phyloP scores from a whole-genome alignment of 2,113 vertebrate species.

The Xenopus borealis region DNA sequence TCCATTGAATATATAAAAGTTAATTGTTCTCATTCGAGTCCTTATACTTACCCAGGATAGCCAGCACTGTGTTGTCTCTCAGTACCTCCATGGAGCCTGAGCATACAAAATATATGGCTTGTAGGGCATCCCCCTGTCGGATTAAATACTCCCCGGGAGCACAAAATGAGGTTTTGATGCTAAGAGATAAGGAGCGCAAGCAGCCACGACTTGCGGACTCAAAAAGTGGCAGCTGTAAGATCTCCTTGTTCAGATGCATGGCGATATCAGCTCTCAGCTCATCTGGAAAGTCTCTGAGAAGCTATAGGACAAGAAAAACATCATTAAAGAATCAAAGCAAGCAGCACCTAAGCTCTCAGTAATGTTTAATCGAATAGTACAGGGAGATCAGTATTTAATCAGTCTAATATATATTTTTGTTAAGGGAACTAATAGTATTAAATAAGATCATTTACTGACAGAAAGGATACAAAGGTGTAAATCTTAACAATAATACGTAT shows the following conservation, averaged over 20 bases:
- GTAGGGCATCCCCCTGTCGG: conserved; percentile 69
- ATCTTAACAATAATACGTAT: too few relatives aligned
- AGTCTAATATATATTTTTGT: not conserved
- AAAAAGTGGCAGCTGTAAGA: conserved; percentile 69
- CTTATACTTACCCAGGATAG: conserved; percentile 62
- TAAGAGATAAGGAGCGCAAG: conserved; percentile 69
- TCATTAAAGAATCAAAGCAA: not conserved
- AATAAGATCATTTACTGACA: not conserved
- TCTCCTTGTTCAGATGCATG: conserved; percentile 71
- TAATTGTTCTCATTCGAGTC: too few relatives aligned
- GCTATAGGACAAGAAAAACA: conserved; percentile 47
- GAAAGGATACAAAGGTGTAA: not conserved
- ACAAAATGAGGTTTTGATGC: conserved; percentile 71
- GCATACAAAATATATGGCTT: conserved; percentile 73
- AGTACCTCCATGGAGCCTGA: conserved; percentile 73
- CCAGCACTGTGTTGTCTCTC: conserved; percentile 70
- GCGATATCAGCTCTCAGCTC: conserved; percentile 71
- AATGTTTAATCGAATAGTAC: not conserved
- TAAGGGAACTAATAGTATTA: not conserved
- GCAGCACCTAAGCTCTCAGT: not conserved
- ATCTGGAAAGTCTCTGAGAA: conserved; percentile 71
- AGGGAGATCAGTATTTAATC: too few relatives aligned
- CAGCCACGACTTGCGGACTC: conserved; percentile 72
- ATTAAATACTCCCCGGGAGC: conserved; percentile 73
- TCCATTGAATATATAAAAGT: too few relatives aligned